These are phyloP conservation scores for Colostygia pectinataria DNA, from an alignment of 2,888 invertebrate species.

Conservation along the genomic window DNA sequence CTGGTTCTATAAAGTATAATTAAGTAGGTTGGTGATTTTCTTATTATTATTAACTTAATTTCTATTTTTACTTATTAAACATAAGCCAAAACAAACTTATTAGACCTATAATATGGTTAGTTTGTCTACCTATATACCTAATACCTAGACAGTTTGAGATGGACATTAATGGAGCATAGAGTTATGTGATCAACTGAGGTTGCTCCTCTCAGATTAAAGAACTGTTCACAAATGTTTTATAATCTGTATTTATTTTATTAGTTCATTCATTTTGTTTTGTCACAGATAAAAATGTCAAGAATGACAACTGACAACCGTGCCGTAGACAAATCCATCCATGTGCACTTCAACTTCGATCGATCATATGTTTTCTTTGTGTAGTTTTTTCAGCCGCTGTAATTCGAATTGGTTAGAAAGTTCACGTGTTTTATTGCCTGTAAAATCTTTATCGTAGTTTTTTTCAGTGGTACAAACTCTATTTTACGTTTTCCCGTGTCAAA, in stretches of 20 bases:
- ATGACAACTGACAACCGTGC: slow-evolving; percentile 41
- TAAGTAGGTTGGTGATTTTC: too few relatives aligned
- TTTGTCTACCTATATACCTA: too few relatives aligned
- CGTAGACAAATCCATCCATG: slow-evolving; percentile 79
- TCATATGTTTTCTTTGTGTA: slow-evolving; percentile 84
- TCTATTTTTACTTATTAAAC: too few relatives aligned
- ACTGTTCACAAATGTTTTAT: neutral
- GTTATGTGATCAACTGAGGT: too few relatives aligned
- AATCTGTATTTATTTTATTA: neutral
- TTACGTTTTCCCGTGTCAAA: slow-evolving; percentile 27
- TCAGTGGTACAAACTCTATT: slow-evolving; percentile 31
- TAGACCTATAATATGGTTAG: too few relatives aligned
- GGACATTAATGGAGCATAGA: too few relatives aligned
- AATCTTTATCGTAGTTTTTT: slow-evolving; percentile 31
- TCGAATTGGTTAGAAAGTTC: slow-evolving; percentile 74
- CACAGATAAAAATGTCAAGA: slow-evolving; percentile 26
- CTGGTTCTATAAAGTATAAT: too few relatives aligned
- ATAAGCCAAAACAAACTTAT: too few relatives aligned
- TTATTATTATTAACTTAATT: too few relatives aligned
- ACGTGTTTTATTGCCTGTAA: slow-evolving; percentile 44
- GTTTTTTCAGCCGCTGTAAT: slow-evolving; percentile 81
- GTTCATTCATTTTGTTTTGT: neutral
- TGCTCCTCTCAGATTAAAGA: too few relatives aligned
- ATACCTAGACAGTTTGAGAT: too few relatives aligned
- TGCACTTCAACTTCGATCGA: slow-evolving; percentile 80